Conservation (phyloP, 2,888 invertebrate genomes). For the Crematogaster levior region DNA sequence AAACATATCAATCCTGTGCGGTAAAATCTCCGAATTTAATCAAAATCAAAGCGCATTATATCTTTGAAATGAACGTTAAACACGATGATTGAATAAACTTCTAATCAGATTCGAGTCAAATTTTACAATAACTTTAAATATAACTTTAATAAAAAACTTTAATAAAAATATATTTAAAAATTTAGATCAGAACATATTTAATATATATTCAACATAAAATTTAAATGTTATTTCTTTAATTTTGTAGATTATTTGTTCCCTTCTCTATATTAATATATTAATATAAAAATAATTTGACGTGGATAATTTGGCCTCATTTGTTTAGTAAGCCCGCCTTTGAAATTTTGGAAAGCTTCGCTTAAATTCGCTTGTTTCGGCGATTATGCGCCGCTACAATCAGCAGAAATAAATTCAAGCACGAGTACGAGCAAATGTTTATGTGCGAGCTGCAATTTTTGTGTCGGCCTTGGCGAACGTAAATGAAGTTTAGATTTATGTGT, state of each 20-base stretch:
- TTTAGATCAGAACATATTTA: neutral
- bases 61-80: neutral
- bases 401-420: slow-evolving; percentile 15
- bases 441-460: slow-evolving; percentile 27
- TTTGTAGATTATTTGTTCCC: neutral
- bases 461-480: slow-evolving; percentile 54
- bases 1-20: neutral
- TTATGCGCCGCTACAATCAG: slow-evolving; percentile 15
- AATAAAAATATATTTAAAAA: neutral
- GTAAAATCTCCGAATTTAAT: neutral
- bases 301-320: neutral
- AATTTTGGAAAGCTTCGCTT: slow-evolving; percentile 4
- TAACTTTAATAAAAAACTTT: neutral
- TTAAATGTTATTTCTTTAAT: neutral
- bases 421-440: slow-evolving; percentile 25
- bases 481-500: slow-evolving; percentile 71
- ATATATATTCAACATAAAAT: neutral
- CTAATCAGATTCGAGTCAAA: neutral
- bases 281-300: neutral
- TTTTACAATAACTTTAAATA: too few relatives aligned
- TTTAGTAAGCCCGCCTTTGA: neutral
- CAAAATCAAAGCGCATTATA: neutral
- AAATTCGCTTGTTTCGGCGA: slow-evolving; percentile 21
- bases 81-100: neutral
- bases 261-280: neutral